Base-by-base conservation (phyloP, 2,113 vertebrate genomes). In the Phaethornis superciliosus region DNA sequence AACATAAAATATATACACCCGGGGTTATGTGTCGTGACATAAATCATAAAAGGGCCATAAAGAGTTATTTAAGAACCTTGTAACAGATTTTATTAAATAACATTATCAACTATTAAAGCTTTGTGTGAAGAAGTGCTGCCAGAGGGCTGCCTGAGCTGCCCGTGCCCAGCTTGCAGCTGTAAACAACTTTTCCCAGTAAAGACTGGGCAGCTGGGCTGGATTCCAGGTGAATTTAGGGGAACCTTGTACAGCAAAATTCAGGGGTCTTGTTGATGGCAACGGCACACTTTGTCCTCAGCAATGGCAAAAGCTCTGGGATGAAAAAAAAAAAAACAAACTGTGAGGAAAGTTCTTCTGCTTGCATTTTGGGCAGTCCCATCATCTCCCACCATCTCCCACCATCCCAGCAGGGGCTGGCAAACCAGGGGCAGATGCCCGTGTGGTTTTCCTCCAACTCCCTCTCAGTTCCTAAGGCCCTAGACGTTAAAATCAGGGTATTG, bases 11-110 rank as follows among this genome's bases (percentile, higher is more conserved):
- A 54, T 49, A 94, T 94, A 49, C 69, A 86, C 71, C 67, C 18
- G 16, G 76, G 96, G 89, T 96, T 90, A 89, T 75, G 83, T 85
- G 85, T 89, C 26, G 1, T 83, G 76, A 16, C 40, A 95, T 95
- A 95, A 96, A 95, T 96, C 92, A 89, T 78, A 68, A 52, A 79
- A 78, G 71, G 52, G 62, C 65, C 92, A 81, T 95, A 91, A 93
- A 90, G 84, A 88, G 59, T 75, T 88, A 90, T 93, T 96, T 91
- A 80, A 96, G 88, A 81, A 60, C 80, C 47, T 85, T 87, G 78
- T 88, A 81, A 84, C 64, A 89, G 91, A 32, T 84, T 86, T 92
- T 81, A 93, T 86, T 86, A 80, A 95, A 93, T 79, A 83, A 89
- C 85, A 37, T 74, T 85, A 94, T 71, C 49, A 71, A 95, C 60